These are phyloP conservation scores for Panthera uncia DNA, from an alignment of 2,113 vertebrate genomes.

Conservation along the genomic window DNA sequence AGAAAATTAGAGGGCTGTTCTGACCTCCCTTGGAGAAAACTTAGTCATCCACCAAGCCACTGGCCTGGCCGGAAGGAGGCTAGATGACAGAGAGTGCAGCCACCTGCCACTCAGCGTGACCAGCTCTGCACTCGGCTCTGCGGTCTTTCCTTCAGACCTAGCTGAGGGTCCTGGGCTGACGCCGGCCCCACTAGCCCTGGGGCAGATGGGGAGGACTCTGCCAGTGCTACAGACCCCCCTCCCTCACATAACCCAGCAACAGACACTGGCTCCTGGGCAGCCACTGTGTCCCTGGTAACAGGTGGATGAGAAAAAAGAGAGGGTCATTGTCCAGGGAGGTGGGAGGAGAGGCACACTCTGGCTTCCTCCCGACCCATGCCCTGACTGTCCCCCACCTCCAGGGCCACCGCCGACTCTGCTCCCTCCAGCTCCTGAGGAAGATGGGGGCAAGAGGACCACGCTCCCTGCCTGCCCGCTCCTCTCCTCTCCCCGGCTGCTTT, in stretches of 20 bases:
- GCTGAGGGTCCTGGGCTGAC: neutral
- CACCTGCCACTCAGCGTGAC: neutral
- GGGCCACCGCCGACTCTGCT: conserved; percentile 53
- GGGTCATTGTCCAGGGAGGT: neutral
- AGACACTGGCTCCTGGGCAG: neutral
- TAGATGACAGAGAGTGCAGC: neutral
- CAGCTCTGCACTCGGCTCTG: neutral
- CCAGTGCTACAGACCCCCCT: neutral
- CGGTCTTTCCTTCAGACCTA: neutral
- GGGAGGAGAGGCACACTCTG: neutral
- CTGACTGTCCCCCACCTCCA: conserved; percentile 44
- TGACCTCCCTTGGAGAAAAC: neutral
- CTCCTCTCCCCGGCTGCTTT: conserved; percentile 57
- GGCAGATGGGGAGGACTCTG: neutral
- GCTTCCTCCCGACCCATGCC: neutral
- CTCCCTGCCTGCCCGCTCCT: conserved; percentile 43
- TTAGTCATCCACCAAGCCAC: neutral
- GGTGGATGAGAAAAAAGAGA: neutral
- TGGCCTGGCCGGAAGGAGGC: neutral
- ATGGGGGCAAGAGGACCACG: conserved; percentile 65
- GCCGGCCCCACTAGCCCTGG: neutral
- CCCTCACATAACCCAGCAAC: neutral
- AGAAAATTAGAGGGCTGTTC: neutral
- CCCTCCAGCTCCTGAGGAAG: conserved; percentile 72
- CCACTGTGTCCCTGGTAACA: neutral